A percentile compares a stretch with the other conserved stretches of the same genome.
Evolutionary conservation across 2,888 invertebrate species (phyloP).

Genomic region (Colostygia pectinataria): DNA sequence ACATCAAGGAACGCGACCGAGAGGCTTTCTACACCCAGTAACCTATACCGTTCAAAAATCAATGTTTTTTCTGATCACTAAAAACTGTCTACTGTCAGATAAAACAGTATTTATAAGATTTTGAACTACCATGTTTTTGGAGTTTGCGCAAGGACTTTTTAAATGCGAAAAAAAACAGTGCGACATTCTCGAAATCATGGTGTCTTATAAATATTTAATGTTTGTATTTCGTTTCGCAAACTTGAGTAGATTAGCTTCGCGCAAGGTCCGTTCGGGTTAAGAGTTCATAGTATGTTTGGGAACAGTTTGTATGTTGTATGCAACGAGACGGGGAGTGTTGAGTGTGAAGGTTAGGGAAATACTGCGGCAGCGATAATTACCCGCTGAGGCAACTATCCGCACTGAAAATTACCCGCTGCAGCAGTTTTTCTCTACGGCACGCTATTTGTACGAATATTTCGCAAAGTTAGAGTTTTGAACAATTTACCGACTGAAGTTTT

Average conservation of each 20-base stretch:
- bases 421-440: slow-evolving; percentile 26
- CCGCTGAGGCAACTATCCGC: no score
- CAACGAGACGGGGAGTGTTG: slow-evolving; percentile 36
- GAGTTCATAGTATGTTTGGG: slow-evolving; percentile 54
- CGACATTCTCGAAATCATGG: background rate
- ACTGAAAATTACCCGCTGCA: slow-evolving; percentile 16
- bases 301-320: slow-evolving; percentile 52
- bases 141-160: background rate
- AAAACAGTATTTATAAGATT: slow-evolving; percentile 9
- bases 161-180: background rate
- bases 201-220: slow-evolving; percentile 14
- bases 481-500: slow-evolving; percentile 81
- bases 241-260: slow-evolving; percentile 48
- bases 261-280: slow-evolving; percentile 42
- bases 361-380: slow-evolving; percentile 13
- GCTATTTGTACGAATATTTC: slow-evolving; percentile 38
- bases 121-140: background rate
- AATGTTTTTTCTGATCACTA: no score
- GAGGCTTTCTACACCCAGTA: slow-evolving; percentile 25
- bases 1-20: slow-evolving; percentile 27
- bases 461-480: slow-evolving; percentile 70
- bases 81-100: no score
- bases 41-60: slow-evolving; percentile 6
- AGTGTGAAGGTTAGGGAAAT: slow-evolving; percentile 16
- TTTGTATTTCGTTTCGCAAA: slow-evolving; percentile 35